A percentile compares a stretch with the other conserved stretches of the same genome.
These are phyloP conservation scores for Halichondria panicea DNA, from an alignment of 37 sponge, comb jelly and placozoan species.

Conservation along the genomic window DNA sequence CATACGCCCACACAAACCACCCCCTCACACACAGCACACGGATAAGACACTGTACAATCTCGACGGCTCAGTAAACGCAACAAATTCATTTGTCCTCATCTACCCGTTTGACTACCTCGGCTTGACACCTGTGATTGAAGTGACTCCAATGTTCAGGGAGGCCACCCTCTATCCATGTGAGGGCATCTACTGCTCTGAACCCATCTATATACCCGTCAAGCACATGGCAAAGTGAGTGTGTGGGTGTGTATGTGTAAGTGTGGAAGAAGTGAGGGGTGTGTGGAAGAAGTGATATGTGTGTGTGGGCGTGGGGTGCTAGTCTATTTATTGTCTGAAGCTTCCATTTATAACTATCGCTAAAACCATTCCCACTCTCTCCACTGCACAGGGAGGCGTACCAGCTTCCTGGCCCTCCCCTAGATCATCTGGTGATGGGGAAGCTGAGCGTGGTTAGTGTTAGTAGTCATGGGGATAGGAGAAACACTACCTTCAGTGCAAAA, in stretches of 20 bases:
- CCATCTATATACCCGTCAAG: slow-evolving; percentile 44
- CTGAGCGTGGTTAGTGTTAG: no score
- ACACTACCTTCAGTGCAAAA: slow-evolving; percentile 42
- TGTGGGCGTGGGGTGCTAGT: no score
- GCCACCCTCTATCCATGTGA: slow-evolving; percentile 19
- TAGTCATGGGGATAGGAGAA: slow-evolving; percentile 4
- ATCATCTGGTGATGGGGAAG: no score
- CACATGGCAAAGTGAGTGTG: slow-evolving; percentile 32
- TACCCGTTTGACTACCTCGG: slow-evolving; percentile 42
- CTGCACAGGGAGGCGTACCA: no score
- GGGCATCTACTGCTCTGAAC: slow-evolving; percentile 45
- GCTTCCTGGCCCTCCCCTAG: no score
- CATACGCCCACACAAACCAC: no score
- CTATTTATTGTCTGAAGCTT: no score
- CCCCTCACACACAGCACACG: slow-evolving; percentile 21
- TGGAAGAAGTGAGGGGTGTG: no score
- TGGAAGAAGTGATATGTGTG: no score
- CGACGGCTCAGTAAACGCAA: slow-evolving; percentile 12
- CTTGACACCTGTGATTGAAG: slow-evolving; percentile 14
- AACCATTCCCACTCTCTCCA: no score
- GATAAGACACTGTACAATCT: slow-evolving; percentile 13
- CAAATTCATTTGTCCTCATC: slow-evolving; percentile 17
- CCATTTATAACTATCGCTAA: no score
- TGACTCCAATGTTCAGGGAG: slow-evolving; percentile 24
- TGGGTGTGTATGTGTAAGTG: no score